phyloP scores from a whole-genome alignment of 1,140 invertebrate species.

The Gryon sp. region DNA sequence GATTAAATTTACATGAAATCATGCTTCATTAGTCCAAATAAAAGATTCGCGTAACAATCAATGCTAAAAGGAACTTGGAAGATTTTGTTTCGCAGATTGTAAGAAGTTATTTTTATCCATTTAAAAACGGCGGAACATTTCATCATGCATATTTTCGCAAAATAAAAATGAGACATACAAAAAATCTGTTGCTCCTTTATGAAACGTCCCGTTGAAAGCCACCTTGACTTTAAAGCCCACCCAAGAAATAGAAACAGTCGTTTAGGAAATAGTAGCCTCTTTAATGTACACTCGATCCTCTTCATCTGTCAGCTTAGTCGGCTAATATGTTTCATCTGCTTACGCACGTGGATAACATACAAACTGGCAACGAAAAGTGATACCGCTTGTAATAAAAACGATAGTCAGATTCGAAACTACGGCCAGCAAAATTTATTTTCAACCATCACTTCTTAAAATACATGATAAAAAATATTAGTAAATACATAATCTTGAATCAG shows the following conservation, averaged over 20 bases:
- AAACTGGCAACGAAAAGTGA: conserved; percentile 17
- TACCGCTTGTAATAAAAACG: conserved; percentile 27
- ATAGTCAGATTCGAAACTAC: background rate
- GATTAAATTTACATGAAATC: no score
- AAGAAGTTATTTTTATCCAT: no score
- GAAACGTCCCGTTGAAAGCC: conserved; percentile 52
- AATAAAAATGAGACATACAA: background rate
- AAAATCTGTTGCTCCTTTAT: no score
- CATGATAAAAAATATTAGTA: no score
- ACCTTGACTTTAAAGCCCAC: conserved; percentile 63
- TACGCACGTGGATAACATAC: conserved; percentile 56
- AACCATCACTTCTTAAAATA: background rate
- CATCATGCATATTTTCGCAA: background rate
- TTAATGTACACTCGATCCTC: conserved; percentile 67
- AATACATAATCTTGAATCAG: no score
- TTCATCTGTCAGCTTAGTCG: conserved; percentile 75
- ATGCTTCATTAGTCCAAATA: no score
- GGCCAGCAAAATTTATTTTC: no score
- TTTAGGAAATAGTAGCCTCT: conserved; percentile 70
- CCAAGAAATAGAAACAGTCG: conserved; percentile 69
- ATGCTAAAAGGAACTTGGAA: no score
- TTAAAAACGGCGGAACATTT: no score
- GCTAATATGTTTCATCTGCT: conserved; percentile 71
- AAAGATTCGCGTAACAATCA: no score
- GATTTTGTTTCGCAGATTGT: no score